Conservation (phyloP, 2,113 vertebrate genomes). For the Sander lucioperca region DNA sequence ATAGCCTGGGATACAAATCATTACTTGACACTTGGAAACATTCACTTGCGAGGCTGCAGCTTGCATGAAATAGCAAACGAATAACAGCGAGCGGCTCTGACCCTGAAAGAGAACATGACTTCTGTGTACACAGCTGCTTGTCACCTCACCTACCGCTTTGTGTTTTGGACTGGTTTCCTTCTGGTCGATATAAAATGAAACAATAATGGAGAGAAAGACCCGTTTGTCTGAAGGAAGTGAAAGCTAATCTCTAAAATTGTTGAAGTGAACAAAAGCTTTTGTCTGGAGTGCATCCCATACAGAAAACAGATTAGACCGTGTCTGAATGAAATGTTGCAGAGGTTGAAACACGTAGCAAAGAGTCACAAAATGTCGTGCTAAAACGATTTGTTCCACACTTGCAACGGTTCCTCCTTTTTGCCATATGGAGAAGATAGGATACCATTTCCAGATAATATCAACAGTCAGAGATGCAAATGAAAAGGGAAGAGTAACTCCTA, state of each 20-base stretch:
- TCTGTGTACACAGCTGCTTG: slow-evolving; percentile 70
- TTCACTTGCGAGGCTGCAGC: slow-evolving; percentile 44
- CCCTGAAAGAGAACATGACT: slow-evolving; percentile 58
- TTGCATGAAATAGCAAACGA: slow-evolving; percentile 45
- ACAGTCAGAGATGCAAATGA: neutral
- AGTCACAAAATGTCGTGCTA: neutral
- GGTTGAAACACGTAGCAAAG: slow-evolving; percentile 2
- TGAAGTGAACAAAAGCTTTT: slow-evolving; percentile 43
- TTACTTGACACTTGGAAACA: slow-evolving; percentile 58
- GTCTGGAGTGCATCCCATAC: slow-evolving; percentile 3
- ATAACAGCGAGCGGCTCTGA: slow-evolving; percentile 44
- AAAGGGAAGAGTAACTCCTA: neutral
- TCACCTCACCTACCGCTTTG: slow-evolving; percentile 63
- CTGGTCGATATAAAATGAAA: slow-evolving; percentile 40
- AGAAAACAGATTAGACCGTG: slow-evolving; percentile 27
- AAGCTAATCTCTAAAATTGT: slow-evolving; percentile 23
- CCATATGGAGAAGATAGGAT: neutral
- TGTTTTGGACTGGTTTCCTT: slow-evolving; percentile 49
- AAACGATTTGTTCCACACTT: neutral
- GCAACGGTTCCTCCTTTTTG: slow-evolving; percentile 3
- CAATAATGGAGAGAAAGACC: slow-evolving; percentile 39
- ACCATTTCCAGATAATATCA: neutral
- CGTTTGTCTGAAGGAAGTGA: slow-evolving; percentile 30
- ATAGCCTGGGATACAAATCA: slow-evolving; percentile 65
- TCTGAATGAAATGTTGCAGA: slow-evolving; percentile 38